Base-by-base conservation (phyloP, 2,888 invertebrate genomes). In the Urechis unicinctus region DNA sequence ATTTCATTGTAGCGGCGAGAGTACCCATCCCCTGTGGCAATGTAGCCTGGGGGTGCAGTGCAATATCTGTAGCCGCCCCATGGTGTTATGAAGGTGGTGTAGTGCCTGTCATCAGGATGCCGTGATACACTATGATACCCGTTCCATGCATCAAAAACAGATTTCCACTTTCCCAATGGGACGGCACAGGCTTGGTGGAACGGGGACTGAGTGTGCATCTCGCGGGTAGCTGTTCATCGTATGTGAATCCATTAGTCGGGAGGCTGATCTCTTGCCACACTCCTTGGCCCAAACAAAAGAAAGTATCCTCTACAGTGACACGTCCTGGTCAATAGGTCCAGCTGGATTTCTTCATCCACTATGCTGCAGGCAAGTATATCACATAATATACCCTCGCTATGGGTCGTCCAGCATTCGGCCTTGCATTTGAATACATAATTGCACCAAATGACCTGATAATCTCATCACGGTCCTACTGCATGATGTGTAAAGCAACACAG, bases 201-300 rank as follows among this genome's bases (percentile, higher is more conserved):
- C 25, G 62, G 65, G 1, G 64, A 61, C 2, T 26, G 59, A 3
- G 64, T 61, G 56, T 65, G 60, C 56, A n/a, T 62, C 56, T 24
- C 56, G 52, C 6, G 62, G 26, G 2, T 53, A 55, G 41, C 62
- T 52, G 50, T 50, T 59, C 24, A 53, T 53, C 2, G 58, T 59
- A 44, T 58, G 30, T 25, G 47, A 9, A 28, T 62, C 59, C 1
- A 60, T 24, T 9, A 66, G 59, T 5, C 59, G 31, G 17, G 61
- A 58, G 6, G 62, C 61, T 13, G 61, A 64, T 3, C 62, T 53
- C 43, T 63, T 63, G 3, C 64, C 62, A 17, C 62, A 29, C 44
- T 66, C 61, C 41, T 66, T 67, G 9, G 62, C 60, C 46, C 66
- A 61, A 1, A 66, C 55, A 46, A 61, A 67, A 45, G 52, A 13